Conservation (phyloP, 2,888 invertebrate genomes). For the Synanthedon formicaeformis region DNA sequence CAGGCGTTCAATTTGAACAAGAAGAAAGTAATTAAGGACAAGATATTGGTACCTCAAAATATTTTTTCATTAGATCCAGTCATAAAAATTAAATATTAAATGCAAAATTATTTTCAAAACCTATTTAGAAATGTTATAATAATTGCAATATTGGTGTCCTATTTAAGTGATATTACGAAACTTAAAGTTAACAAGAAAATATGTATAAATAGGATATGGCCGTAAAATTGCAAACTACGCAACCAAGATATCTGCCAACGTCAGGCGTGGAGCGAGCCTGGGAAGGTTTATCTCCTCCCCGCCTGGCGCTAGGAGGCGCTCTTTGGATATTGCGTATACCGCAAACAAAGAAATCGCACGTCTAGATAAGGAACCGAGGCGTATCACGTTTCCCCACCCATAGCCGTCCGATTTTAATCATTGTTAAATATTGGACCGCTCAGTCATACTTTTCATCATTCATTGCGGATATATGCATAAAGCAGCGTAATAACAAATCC, state of each 20-base stretch:
- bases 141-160: conserved; percentile 5
- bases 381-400: conserved; percentile 32
- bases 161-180: conserved; percentile 5
- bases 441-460: neutral
- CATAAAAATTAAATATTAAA: no score
- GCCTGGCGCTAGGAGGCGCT: conserved; percentile 27
- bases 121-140: no score
- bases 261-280: conserved; percentile 27
- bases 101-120: no score
- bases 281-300: conserved; percentile 41
- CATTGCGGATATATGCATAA: neutral
- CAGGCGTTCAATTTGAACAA: no score
- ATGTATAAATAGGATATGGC: neutral
- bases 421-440: conserved; percentile 1
- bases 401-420: conserved; percentile 3
- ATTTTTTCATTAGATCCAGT: no score
- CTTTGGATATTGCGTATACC: conserved; percentile 58
- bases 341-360: conserved; percentile 61
- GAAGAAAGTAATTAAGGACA: no score
- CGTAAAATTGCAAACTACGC: conserved; percentile 13
- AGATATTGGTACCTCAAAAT: no score
- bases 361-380: conserved; percentile 44
- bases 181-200: neutral
- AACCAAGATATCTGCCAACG: conserved; percentile 49
- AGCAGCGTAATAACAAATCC: neutral